Evolutionary conservation across 2,888 invertebrate species (phyloP).

Genomic region (Iphiclides podalirius): DNA sequence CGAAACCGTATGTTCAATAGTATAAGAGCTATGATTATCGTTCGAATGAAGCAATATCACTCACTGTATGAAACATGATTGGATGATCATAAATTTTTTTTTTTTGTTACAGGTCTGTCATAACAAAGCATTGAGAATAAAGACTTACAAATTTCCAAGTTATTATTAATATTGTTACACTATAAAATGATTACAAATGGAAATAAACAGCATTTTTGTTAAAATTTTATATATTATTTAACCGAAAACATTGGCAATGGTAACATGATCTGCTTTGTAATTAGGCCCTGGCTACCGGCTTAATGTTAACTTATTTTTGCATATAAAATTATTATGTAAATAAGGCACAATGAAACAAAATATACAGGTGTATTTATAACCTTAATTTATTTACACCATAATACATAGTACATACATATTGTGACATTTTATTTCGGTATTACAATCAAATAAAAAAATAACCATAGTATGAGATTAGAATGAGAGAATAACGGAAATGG

Average conservation of each 20-base stretch:
- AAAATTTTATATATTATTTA: too few species aligned
- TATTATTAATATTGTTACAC: too few species aligned
- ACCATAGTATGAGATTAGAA: slow-evolving; percentile 29
- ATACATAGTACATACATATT: slow-evolving; percentile 69
- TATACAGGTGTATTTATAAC: slow-evolving; percentile 76
- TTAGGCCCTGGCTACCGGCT: too few species aligned
- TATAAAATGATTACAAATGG: too few species aligned
- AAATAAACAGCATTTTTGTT: too few species aligned
- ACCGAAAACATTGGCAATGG: too few species aligned
- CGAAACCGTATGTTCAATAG: slow-evolving; percentile 80
- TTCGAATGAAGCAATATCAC: background rate
- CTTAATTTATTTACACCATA: slow-evolving; percentile 77
- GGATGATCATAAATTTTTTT: background rate
- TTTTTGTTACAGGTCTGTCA: slow-evolving; percentile 37
- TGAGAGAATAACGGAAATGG: slow-evolving; percentile 2
- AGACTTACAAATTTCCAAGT: too few species aligned
- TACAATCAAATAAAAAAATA: slow-evolving; percentile 44
- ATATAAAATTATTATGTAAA: too few species aligned
- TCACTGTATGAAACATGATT: too few species aligned
- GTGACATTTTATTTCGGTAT: slow-evolving; percentile 63
- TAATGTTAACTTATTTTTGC: too few species aligned
- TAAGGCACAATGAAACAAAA: slow-evolving; percentile 57
- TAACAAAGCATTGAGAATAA: too few species aligned
- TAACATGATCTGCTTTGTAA: too few species aligned
- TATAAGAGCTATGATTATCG: background rate